These are phyloP conservation scores for Paratrypauchen microcephalus DNA, from an alignment of 2,797 vertebrate species.

Conservation along the genomic window DNA sequence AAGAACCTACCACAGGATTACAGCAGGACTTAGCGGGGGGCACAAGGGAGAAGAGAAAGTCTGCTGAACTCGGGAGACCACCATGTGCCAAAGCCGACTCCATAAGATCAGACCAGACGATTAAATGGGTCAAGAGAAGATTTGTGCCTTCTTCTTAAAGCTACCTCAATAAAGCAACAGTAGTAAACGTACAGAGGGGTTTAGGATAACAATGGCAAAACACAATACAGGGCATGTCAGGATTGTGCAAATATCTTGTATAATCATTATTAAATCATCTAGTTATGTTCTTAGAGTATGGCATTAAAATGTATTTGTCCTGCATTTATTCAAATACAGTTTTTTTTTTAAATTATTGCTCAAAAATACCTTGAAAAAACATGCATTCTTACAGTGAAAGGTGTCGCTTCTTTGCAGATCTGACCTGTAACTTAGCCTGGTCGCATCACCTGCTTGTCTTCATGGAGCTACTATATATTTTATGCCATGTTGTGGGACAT, in stretches of 20 bases:
- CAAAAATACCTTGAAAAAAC: background rate
- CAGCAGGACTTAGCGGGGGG: slow-evolving; percentile 55
- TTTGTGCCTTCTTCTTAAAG: slow-evolving; percentile 67
- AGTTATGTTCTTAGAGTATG: background rate
- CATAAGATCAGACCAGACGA: slow-evolving; percentile 57
- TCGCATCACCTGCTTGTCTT: background rate
- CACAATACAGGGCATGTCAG: background rate
- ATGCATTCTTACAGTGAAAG: too few relatives aligned
- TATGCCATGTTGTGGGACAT: background rate
- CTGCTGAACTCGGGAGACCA: slow-evolving; percentile 58
- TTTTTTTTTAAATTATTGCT: too few relatives aligned
- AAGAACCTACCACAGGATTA: slow-evolving; percentile 69
- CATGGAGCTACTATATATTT: background rate
- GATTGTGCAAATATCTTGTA: background rate
- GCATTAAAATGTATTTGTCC: background rate
- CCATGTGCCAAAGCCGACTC: slow-evolving; percentile 51
- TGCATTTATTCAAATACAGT: background rate
- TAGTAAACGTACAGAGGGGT: slow-evolving; percentile 15
- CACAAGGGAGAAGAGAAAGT: slow-evolving; percentile 52
- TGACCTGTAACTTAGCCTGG: background rate
- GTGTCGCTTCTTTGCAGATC: too few relatives aligned
- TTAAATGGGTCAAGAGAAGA: slow-evolving; percentile 76
- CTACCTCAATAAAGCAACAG: slow-evolving; percentile 45
- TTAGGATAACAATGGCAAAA: background rate
- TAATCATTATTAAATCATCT: too few relatives aligned